Evolutionary conservation across 2,113 vertebrate species (phyloP).

Genomic region (Potamarius usumacintae): DNA sequence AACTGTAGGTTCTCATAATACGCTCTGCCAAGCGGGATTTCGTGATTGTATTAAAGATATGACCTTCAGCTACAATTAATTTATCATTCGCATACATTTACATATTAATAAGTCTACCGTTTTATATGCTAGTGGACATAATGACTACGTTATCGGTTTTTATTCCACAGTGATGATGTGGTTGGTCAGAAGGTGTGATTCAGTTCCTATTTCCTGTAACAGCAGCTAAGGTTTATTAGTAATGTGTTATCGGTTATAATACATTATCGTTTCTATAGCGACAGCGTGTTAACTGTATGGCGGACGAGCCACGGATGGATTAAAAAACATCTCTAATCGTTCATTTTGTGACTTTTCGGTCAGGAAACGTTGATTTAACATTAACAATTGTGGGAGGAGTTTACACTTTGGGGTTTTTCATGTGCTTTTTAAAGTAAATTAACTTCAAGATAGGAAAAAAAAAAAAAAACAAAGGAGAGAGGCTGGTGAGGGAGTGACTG

Average conservation of each 20-base stretch:
- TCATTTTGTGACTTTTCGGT: not conserved
- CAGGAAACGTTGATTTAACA: not conserved
- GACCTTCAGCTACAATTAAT: no score
- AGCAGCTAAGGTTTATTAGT: not conserved
- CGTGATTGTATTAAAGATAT: not conserved
- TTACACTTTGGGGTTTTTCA: not conserved
- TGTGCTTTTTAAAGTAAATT: not conserved
- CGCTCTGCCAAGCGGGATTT: not conserved
- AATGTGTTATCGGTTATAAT: no score
- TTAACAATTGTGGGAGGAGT: not conserved
- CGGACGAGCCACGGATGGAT: not conserved
- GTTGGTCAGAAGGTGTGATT: not conserved
- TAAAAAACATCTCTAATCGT: not conserved
- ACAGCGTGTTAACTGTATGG: not conserved
- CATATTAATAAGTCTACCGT: no score
- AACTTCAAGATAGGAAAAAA: not conserved
- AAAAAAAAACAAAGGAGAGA: no score
- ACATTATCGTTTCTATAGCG: not conserved
- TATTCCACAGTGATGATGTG: not conserved
- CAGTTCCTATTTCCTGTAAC: not conserved
- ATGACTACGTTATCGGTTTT: not conserved
- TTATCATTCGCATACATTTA: no score
- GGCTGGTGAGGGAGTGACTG: no score
- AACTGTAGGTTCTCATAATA: not conserved
- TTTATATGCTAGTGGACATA: no score